phyloP scores from a whole-genome alignment of 2,113 vertebrate genomes.

The Sakesphorus luctuosus region DNA sequence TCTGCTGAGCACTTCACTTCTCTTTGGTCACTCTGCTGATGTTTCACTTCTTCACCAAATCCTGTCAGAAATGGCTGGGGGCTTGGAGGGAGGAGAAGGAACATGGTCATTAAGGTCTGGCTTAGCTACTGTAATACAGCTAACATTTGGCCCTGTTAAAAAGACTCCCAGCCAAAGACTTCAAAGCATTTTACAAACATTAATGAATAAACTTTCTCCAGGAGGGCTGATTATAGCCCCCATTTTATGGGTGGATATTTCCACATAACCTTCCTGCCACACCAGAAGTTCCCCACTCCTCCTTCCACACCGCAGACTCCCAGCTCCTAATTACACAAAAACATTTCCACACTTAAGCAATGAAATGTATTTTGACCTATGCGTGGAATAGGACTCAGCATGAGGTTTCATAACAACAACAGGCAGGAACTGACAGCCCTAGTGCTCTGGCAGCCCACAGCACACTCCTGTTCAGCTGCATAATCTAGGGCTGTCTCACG shows the following conservation, averaged over 20 bases:
- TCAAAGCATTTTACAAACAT: conserved; percentile 43
- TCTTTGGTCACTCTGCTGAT: conserved; percentile 54
- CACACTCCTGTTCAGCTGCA: not conserved
- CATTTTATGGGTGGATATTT: conserved; percentile 27
- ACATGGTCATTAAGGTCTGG: conserved; percentile 20
- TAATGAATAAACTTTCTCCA: conserved; percentile 36
- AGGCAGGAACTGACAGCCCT: not conserved
- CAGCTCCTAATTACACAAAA: not conserved
- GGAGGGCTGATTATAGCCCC: conserved; percentile 24
- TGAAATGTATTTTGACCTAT: not conserved
- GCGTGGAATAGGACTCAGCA: not conserved
- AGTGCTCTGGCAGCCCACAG: not conserved
- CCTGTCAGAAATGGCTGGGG: conserved; percentile 2
- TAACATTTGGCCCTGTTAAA: conserved; percentile 5
- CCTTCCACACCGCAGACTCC: not conserved
- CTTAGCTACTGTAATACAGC: conserved; percentile 6
- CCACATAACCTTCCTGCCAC: not conserved
- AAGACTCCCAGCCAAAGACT: not conserved
- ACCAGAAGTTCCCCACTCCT: not conserved
- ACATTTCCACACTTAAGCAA: not conserved
- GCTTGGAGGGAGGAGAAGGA: not conserved
- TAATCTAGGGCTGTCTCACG: not conserved
- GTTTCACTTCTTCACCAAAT: conserved; percentile 52
- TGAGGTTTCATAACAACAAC: not conserved
- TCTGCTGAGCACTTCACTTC: conserved; percentile 58